A percentile compares a stretch with the other conserved stretches of the same genome.
phyloP scores from a whole-genome alignment of 2,888 invertebrate genomes.

The Cactoblastis cactorum region DNA sequence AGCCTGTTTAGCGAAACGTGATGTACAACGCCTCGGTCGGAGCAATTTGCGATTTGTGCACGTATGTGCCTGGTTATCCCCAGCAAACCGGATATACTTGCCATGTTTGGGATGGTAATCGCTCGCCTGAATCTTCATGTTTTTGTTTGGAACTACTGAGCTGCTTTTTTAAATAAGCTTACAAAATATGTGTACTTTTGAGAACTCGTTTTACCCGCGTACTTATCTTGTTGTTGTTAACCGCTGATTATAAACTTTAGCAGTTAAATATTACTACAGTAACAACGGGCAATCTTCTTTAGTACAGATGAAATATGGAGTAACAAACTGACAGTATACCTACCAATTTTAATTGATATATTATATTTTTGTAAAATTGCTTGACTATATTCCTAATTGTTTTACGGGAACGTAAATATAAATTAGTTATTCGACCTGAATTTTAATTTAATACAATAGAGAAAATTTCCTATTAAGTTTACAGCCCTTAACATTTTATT shows the following conservation, averaged over 20 bases:
- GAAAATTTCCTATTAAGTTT: too few species aligned
- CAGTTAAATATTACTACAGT: neutral
- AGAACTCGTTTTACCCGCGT: neutral
- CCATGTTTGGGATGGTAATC: conserved; percentile 37
- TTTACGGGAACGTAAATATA: too few species aligned
- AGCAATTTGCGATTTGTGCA: conserved; percentile 47
- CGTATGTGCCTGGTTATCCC: conserved; percentile 60
- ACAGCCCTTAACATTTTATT: too few species aligned
- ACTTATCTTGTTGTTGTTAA: neutral
- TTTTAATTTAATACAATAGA: too few species aligned
- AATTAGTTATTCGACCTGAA: too few species aligned
- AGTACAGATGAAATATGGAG: too few species aligned
- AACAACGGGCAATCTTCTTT: too few species aligned
- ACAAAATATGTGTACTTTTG: neutral
- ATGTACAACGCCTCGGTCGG: conserved; percentile 32
- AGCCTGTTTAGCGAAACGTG: conserved; percentile 28
- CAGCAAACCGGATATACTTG: conserved; percentile 55
- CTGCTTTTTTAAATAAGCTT: conserved; percentile 31
- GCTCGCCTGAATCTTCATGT: conserved; percentile 30
- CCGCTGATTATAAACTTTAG: neutral
- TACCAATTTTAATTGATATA: too few species aligned
- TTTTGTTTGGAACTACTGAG: conserved; percentile 35
- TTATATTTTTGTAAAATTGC: too few species aligned
- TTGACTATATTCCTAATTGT: too few species aligned
- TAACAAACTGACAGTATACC: too few species aligned